Evolutionary conservation across 2,113 vertebrate genomes (phyloP), one percentile per base, ranked within the genome.

Genomic region (Melanotaenia duboulayi): DNA sequence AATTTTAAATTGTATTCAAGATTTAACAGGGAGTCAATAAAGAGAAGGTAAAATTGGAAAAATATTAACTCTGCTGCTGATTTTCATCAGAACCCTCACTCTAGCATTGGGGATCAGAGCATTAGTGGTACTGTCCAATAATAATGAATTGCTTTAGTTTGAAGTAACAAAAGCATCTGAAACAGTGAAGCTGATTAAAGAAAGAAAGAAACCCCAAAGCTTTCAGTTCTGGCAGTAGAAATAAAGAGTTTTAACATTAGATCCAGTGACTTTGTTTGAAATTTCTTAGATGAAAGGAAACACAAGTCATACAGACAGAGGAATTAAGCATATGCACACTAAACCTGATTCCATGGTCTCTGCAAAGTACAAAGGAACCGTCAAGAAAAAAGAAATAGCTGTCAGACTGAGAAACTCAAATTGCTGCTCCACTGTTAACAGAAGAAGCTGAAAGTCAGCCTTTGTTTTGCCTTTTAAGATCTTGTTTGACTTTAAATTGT

Each of bases 241-340:
- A 66, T 39, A 22, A 70, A 71, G 37, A 81, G 25, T 71, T 79
- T 23, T 64, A 75, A 67, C 55, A 67, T 80, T 69, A 82, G 70
- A 80, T 79, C 65, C 73, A 79, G 65, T 77, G 68, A 76, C 72
- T 79, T 81, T 65, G 65, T 84, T 81, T 78, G 73, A 85, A 88
- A 83, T 61, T 55, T 70, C 44, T 22, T 13, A 46, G 83, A 87
- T 89, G 64, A 91, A 90, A 91, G 81, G 75, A 83, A 86, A 75
- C 58, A 74, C 71, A 76, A 86, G 76, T 75, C 77, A 42, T 52
- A 74, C 49, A 74, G 74, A 74, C 74, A 74, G 71, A 57, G 66
- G 72, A 82, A 68, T 89, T 77, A 82, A 61, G 59, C 56, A 60
- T 76, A 76, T 49, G 56, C 71, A 65, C 71, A 50, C 57, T 76